phyloP scores from a whole-genome alignment of 2,888 invertebrate species.

The Doris montereyensis region DNA sequence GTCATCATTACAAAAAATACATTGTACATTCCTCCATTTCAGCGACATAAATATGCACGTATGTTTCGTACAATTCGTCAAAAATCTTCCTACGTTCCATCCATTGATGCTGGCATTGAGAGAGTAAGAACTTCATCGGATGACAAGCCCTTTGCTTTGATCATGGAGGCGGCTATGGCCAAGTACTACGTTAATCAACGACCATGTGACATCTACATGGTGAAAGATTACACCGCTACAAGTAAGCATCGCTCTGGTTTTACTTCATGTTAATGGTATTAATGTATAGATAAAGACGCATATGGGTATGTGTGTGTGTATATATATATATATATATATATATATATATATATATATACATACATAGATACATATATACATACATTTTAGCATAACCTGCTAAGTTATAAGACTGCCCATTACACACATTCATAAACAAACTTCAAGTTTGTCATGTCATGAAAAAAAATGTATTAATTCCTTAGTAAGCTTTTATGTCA shows the following conservation, averaged over 20 bases:
- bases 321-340: not conserved
- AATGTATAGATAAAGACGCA: not conserved
- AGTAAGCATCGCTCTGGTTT: slow-evolving; percentile 51
- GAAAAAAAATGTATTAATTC: too few relatives aligned
- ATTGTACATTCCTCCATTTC: too few relatives aligned
- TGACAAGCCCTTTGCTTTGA: slow-evolving; percentile 51
- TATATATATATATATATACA: not conserved
- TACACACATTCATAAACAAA: too few relatives aligned
- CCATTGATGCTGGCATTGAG: slow-evolving; percentile 49
- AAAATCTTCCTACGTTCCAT: too few relatives aligned
- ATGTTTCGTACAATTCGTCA: too few relatives aligned
- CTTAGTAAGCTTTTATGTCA: too few relatives aligned
- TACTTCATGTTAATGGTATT: too few relatives aligned
- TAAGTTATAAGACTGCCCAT: too few relatives aligned
- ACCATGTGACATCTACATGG: slow-evolving; percentile 61
- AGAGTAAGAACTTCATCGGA: slow-evolving; percentile 46
- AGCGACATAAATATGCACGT: too few relatives aligned
- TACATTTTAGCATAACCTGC: not conserved
- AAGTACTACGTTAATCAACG: slow-evolving; percentile 51
- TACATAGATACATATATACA: not conserved
- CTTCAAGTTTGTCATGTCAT: too few relatives aligned
- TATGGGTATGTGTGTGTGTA: not conserved
- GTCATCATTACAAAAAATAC: too few relatives aligned
- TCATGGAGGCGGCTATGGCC: slow-evolving; percentile 61
- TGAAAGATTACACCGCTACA: slow-evolving; percentile 48